Evolutionary conservation across 1,140 invertebrate species (phyloP).

Genomic region (Orius insidiosus): DNA sequence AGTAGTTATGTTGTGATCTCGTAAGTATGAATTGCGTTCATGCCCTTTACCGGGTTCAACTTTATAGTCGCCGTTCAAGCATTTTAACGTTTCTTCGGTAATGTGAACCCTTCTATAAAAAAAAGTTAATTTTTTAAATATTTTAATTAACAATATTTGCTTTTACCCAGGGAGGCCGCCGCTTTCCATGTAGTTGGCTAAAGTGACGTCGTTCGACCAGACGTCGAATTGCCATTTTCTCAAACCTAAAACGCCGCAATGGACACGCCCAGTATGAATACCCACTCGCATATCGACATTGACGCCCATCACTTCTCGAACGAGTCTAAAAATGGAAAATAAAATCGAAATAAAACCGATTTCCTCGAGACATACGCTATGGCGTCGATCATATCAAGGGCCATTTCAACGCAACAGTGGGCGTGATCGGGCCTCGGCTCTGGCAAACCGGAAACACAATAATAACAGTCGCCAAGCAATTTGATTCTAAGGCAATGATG

Average conservation of each 20-base stretch:
- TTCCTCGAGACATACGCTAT: constrained; percentile 87
- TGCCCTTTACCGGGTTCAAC: constrained; percentile 75
- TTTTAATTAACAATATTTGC: neutral
- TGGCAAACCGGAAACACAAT: constrained; percentile 79
- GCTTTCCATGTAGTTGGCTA: constrained; percentile 93
- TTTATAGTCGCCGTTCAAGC: constrained; percentile 70
- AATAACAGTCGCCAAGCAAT: constrained; percentile 86
- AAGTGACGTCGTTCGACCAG: constrained; percentile 89
- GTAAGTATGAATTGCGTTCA: constrained; percentile 68
- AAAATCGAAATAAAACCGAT: neutral
- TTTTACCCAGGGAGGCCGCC: constrained; percentile 77
- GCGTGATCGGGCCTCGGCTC: constrained; percentile 79
- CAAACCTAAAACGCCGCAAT: constrained; percentile 86
- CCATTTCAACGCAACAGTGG: constrained; percentile 90
- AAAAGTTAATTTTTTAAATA: neutral
- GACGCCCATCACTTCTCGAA: constrained; percentile 73
- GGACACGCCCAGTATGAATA: constrained; percentile 82
- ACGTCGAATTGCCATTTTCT: constrained; percentile 85
- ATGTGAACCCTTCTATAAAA: constrained; percentile 73
- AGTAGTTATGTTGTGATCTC: constrained; percentile 83
- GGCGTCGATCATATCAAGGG: constrained; percentile 89
- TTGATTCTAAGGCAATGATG: constrained; percentile 87
- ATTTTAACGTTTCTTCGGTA: constrained; percentile 73
- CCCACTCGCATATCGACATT: constrained; percentile 92
- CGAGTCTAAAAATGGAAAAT: constrained; percentile 49